Percentiles rank a stretch among this genome's conserved stretches.
phyloP scores from a whole-genome alignment of 1,140 invertebrate genomes.

The Harpegnathos saltator region DNA sequence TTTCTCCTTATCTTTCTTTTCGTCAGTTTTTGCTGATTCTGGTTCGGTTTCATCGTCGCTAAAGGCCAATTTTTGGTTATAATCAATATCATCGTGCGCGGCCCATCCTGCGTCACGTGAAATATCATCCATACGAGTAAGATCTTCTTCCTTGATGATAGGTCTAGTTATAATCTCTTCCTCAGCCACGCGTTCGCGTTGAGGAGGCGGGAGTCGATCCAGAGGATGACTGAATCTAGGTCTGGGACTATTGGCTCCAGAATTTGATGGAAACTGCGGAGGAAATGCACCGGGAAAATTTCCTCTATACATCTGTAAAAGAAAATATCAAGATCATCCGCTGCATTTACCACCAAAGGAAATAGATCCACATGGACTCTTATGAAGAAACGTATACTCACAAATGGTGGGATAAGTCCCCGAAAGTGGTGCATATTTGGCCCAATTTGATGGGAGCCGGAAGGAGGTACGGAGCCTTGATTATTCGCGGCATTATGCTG shows the following conservation, averaged over 20 bases:
- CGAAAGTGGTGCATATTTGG: constrained; percentile 87
- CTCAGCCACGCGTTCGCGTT: constrained; percentile 79
- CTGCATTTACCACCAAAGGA: constrained; percentile 7
- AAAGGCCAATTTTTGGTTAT: constrained; percentile 97
- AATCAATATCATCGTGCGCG: constrained; percentile 96
- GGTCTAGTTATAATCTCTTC: constrained; percentile 88
- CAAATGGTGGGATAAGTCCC: constrained; percentile 92
- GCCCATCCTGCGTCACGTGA: constrained; percentile 96
- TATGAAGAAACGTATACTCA: constrained; percentile 80
- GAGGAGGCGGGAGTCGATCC: constrained; percentile 79
- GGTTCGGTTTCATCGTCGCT: constrained; percentile 94
- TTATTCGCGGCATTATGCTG: constrained; percentile 83
- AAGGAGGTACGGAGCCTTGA: constrained; percentile 77
- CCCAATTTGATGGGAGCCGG: constrained; percentile 84
- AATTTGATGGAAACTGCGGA: constrained; percentile 83
- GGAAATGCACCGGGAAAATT: constrained; percentile 84
- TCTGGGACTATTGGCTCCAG: constrained; percentile 80
- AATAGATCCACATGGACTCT: not conserved
- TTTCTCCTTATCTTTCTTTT: constrained; percentile 77
- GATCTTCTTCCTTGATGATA: constrained; percentile 96
- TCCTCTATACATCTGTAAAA: constrained; percentile 84
- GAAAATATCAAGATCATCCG: not conserved
- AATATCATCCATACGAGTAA: constrained; percentile 96
- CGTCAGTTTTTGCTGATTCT: constrained; percentile 72
- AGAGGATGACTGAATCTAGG: constrained; percentile 84